phyloP scores from a whole-genome alignment of 2,888 invertebrate genomes.

The Horisme vitalbata region DNA sequence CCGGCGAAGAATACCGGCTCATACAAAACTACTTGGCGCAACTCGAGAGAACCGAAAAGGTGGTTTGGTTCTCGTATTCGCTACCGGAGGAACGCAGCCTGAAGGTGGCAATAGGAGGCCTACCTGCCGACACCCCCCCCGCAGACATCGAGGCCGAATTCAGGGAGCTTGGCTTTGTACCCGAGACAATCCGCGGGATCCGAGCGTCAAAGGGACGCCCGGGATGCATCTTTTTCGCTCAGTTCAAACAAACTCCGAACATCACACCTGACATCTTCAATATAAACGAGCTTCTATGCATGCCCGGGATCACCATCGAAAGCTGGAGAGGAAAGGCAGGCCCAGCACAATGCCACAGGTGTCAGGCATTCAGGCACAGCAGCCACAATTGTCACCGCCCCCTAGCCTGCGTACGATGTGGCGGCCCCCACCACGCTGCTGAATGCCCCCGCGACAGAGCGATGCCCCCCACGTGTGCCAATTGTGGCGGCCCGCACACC shows the following conservation, averaged over 20 bases:
- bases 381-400: not conserved
- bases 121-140: not conserved
- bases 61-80: slow-evolving; percentile 26
- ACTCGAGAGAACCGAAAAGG: not conserved
- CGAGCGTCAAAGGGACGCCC: not conserved
- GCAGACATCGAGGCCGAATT: not conserved
- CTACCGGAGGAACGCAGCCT: slow-evolving; percentile 14
- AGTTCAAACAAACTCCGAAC: not conserved
- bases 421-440: no score
- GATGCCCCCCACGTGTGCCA: no score
- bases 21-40: slow-evolving; percentile 5
- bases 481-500: no score
- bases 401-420: not conserved
- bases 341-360: not conserved
- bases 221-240: not conserved
- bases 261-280: not conserved
- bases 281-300: not conserved
- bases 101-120: slow-evolving; percentile 17
- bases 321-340: not conserved
- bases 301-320: not conserved
- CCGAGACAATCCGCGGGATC: not conserved
- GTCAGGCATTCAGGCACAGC: not conserved
- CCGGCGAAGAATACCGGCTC: not conserved
- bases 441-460: no score
- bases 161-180: not conserved